A percentile compares a stretch with the other conserved stretches of the same genome.
These are phyloP conservation scores for Scaptomyza graminum DNA, from an alignment of 1,140 invertebrate genomes.

Conservation along the genomic window DNA sequence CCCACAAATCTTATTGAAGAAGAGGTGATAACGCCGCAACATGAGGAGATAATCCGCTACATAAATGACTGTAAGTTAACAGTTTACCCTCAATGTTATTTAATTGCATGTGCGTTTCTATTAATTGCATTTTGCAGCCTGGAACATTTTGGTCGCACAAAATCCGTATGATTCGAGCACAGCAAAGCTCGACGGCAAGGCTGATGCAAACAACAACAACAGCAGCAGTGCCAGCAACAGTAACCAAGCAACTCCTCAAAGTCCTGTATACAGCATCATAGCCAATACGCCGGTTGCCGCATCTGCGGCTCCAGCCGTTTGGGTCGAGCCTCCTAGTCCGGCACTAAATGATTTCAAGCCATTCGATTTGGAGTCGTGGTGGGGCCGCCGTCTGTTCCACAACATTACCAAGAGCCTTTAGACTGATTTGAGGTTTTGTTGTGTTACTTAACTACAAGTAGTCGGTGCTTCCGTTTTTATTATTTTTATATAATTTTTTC, in stretches of 20 bases:
- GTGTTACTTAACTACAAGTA: slow-evolving; percentile 7
- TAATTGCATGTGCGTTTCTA: background rate
- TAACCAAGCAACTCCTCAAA: slow-evolving; percentile 15
- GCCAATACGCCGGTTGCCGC: slow-evolving; percentile 49
- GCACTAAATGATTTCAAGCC: slow-evolving; percentile 91
- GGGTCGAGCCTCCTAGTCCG: slow-evolving; percentile 89
- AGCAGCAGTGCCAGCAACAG: slow-evolving; percentile 50
- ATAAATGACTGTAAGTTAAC: slow-evolving; percentile 80
- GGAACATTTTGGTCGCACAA: slow-evolving; percentile 81
- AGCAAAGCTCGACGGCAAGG: slow-evolving; percentile 52
- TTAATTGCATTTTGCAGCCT: slow-evolving; percentile 50
- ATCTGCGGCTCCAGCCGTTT: slow-evolving; percentile 86
- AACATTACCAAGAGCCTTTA: slow-evolving; percentile 90
- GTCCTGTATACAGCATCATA: slow-evolving; percentile 63
- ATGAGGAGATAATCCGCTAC: slow-evolving; percentile 85
- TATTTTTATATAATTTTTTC: slow-evolving; percentile 28
- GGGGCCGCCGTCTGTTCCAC: slow-evolving; percentile 92
- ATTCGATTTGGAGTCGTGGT: slow-evolving; percentile 94
- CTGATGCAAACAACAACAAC: slow-evolving; percentile 74
- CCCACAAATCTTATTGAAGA: slow-evolving; percentile 79
- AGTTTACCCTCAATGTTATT: background rate
- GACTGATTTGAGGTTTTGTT: slow-evolving; percentile 55
- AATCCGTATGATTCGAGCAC: slow-evolving; percentile 77
- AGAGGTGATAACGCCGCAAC: slow-evolving; percentile 83
- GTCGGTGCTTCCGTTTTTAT: slow-evolving; percentile 39